Evolutionary conservation across 2,888 invertebrate species (phyloP), one percentile per base, ranked within the genome.

Genomic region (Brachyopa scutellaris): DNA sequence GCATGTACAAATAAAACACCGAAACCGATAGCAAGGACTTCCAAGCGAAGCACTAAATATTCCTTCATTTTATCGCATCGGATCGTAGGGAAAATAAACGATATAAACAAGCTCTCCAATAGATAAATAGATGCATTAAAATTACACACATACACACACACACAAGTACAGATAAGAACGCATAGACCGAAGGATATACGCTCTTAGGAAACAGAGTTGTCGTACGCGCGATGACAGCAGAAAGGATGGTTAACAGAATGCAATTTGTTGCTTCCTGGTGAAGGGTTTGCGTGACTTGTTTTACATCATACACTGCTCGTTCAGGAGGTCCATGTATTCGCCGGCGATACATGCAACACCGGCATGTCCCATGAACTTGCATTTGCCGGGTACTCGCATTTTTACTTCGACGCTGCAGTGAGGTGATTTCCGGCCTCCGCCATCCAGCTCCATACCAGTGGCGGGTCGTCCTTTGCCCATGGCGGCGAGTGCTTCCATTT

Each of bases 301-400:
- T 66, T 79, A 82, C 77, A 82, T 77, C 86, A 86, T 85, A 80
- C 87, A 87, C 26, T 86, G 86, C 9, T 82, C 57, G 70, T 86
- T 87, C 38, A 85, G 84, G 29, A 88, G 85, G 55, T 89, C 90
- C 86, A 90, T 87, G 53, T 89, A 87, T 33, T 89, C 89, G 13
- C 89, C 89, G 40, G 90, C 87, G 38, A 89, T 86, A 55, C 89
- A 89, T 73, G 88, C 88, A 53, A 86, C 86, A 29, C 90, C 89
- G 19, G 87, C 85, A 40, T 86, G 86, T 57, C 86, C 85, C 88
- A 89, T 87, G 17, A 87, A 85, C 76, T 89, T 86, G 73, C 89
- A 89, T 70, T 85, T 73, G 51, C 89, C 89, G 11, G 86, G 86
- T 29, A 89, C 86, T 45, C 88, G 87, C 79, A 85, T 89, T 51